These are phyloP conservation scores for Orbicella faveolata DNA, from an alignment of 64 coral and sea anemone species.

Conservation along the genomic window DNA sequence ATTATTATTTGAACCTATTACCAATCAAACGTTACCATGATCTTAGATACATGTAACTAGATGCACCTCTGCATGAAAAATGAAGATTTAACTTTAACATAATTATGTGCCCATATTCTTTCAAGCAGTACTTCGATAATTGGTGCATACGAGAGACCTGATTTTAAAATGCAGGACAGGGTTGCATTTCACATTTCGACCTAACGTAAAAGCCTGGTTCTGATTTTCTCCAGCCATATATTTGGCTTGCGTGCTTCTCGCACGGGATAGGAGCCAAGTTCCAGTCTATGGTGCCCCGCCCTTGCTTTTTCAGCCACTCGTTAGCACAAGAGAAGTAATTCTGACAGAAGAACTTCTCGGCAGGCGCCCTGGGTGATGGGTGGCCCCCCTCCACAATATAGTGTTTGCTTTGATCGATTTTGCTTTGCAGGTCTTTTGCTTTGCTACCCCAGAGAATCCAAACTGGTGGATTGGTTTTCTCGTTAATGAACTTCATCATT, in stretches of 20 bases:
- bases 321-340: constrained; percentile 36
- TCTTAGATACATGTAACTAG: too few relatives aligned
- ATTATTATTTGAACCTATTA: too few relatives aligned
- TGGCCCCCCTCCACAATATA: constrained; percentile 29
- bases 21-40: too few relatives aligned
- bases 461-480: too few relatives aligned
- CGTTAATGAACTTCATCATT: too few relatives aligned
- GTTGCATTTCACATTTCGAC: not conserved
- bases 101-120: too few relatives aligned
- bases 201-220: not conserved
- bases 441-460: not conserved
- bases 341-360: constrained; percentile 22
- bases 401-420: constrained; percentile 34
- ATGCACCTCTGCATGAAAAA: too few relatives aligned
- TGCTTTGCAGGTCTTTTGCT: not conserved
- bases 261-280: constrained; percentile 29
- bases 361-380: constrained; percentile 30
- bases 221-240: not conserved
- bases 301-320: constrained; percentile 17
- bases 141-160: not conserved
- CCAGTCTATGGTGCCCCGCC: constrained; percentile 24
- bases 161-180: constrained; percentile 12
- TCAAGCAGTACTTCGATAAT: not conserved
- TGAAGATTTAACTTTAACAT: too few relatives aligned
- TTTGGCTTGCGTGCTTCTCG: constrained; percentile 1